Evolutionary conservation across 2,113 vertebrate species (phyloP), one percentile per base, ranked within the genome.

Genomic region (Cardinalis cardinalis): DNA sequence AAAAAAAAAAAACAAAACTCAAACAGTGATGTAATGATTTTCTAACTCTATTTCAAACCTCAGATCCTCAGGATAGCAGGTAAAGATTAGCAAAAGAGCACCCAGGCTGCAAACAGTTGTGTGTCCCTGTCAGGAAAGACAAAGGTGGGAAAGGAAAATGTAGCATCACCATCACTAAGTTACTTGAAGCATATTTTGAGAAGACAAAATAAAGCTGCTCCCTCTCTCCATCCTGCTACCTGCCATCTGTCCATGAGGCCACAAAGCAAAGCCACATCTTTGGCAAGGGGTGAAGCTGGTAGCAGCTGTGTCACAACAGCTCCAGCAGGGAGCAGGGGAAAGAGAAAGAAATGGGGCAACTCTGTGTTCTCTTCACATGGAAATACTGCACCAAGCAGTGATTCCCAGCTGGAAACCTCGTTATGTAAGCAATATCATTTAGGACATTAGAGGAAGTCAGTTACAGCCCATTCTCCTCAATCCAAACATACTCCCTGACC

Each of bases 31-130:
- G 6, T 18, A n/a, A 68, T 12, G 12, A 64, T 68, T 84, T 64
- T 49, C 38, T 87, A 75, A 64, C 12, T 46, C 14, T 72, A 3
- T 55, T 77, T 75, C 38, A 32, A 88, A 81, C 4, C 38, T 88
- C 55, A 55, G 19, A 84, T 78, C 46, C 66, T 72, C 65, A 72
- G 20, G 29, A 55, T 44, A 75, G 28, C 32, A 17, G 2, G 48
- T n/a, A 61, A 84, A 90, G 36, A 38, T 76, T 71, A 84, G 78
- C 14, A 34, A 26, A 70, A 91, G 66, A 85, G 66, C 66, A 88
- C 24, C 49, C 69, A 66, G 40, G 28, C 61, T 36, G 20, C 2
- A 15, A 74, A 41, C 23, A 64, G 28, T 16, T 38, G 32, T 28
- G 52, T 29, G 15, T 73, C 65, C 25, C 68, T 40, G 0, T 9